Evolutionary conservation across 2,888 invertebrate species (phyloP), one percentile per base, ranked within the genome.

Genomic region (Eledona agricola): DNA sequence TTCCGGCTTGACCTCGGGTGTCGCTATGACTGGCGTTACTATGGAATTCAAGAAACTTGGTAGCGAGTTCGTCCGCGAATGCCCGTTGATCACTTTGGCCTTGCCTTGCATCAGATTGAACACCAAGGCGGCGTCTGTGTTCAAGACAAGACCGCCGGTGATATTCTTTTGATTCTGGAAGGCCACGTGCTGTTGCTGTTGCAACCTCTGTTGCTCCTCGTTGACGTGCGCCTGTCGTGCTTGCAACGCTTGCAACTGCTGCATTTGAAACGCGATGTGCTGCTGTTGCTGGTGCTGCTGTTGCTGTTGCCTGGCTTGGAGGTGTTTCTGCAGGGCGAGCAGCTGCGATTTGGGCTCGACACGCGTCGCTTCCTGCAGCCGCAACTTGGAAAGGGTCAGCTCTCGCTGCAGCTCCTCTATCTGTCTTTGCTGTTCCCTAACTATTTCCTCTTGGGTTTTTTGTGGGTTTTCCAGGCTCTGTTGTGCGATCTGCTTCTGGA

Each of bases 371-470:
- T 85, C 85, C 66, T 89, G 87, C 58, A 90, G 72, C 70, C 90
- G 89, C 62, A 88, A 83, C 55, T 91, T 87, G 1, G 89, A 90
- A 59, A 87, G 84, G 53, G 88, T 87, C 60, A 92, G 71, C 68
- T 92, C 90, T 1, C 92, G 79, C 72, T 94, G 91, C 29, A 95
- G 78, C 68, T 93, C 92, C 68, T 93, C 90, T 62, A 96, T 96
- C 74, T 90, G 88, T 42, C 90, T 84, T 66, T 89, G 87, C 72
- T 95, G 94, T 67, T 92, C 90, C 54, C 86, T 83, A 40, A 93
- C 86, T 52, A 91, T 84, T 64, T 91, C 90, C 66, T 91, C 89
- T 31, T 69, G 66, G 23, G 62, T 60, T 60, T 64, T 65, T 29
- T 55, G 58, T 7, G 35, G 26, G 11, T 32, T 26, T 6, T 50